Evolutionary conservation across 1,140 invertebrate genomes (phyloP).

Genomic region (Trachelipus rathkii): DNA sequence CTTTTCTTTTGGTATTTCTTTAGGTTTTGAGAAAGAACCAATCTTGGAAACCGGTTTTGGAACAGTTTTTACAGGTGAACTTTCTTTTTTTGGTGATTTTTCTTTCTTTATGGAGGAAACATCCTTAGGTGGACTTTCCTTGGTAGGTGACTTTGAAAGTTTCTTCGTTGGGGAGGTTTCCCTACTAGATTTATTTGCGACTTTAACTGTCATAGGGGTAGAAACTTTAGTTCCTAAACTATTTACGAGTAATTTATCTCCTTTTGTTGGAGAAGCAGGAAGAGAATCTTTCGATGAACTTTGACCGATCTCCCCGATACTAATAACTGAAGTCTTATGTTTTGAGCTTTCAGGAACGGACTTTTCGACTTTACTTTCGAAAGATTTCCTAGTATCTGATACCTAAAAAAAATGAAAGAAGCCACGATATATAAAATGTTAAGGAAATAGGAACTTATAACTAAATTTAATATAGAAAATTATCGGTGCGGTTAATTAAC

Average conservation of each 20-base stretch:
- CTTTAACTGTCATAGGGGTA: constrained; percentile 18
- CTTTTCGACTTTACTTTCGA: constrained; percentile 45
- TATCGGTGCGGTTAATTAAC: too few species aligned
- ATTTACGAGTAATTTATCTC: neutral
- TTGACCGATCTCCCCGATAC: constrained; percentile 21
- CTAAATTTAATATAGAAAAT: too few species aligned
- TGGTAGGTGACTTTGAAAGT: constrained; percentile 22
- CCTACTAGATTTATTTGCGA: constrained; percentile 6
- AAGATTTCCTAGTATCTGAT: constrained; percentile 47
- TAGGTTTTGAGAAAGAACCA: neutral
- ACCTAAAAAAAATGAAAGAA: constrained; percentile 41
- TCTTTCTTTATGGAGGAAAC: constrained; percentile 9
- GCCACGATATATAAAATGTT: too few species aligned
- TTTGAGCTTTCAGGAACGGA: constrained; percentile 27
- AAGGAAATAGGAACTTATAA: neutral
- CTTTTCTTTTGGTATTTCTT: constrained; percentile 2
- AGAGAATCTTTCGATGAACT: constrained; percentile 25
- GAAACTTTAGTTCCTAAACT: constrained; percentile 21
- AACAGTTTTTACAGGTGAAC: constrained; percentile 22
- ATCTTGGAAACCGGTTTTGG: constrained; percentile 11
- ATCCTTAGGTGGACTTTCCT: constrained; percentile 13
- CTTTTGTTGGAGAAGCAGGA: neutral
- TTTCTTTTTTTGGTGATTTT: constrained; percentile 23
- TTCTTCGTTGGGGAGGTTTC: constrained; percentile 9
- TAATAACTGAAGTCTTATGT: constrained; percentile 12